These are phyloP conservation scores for Mythimna impura DNA, from an alignment of 2,888 invertebrate species.

Conservation along the genomic window DNA sequence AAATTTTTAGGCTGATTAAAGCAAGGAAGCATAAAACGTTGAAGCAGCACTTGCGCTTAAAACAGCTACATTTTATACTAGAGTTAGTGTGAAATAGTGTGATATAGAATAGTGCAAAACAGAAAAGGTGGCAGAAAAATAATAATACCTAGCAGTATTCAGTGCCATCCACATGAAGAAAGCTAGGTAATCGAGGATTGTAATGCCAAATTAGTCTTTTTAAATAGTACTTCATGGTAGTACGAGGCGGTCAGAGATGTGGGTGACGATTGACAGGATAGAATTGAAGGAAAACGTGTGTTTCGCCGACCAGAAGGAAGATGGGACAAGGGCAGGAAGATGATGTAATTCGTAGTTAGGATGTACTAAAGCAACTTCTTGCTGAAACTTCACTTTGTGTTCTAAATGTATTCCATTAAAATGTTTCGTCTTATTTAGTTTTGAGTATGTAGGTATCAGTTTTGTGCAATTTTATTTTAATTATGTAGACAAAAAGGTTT, in stretches of 20 bases:
- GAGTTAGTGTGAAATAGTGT: neutral
- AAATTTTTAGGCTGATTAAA: neutral
- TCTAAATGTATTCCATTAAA: neutral
- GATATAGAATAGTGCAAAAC: neutral
- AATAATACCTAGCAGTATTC: neutral
- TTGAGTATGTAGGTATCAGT: neutral
- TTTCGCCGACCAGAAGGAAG: too few relatives aligned
- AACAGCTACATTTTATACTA: neutral
- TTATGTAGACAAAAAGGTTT: neutral
- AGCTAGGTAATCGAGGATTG: neutral
- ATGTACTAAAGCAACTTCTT: constrained; percentile 2
- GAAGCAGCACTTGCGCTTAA: neutral
- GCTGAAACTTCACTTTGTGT: neutral
- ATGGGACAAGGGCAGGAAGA: too few relatives aligned
- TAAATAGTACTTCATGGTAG: neutral
- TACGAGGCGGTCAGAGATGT: too few relatives aligned
- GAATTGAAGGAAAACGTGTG: too few relatives aligned
- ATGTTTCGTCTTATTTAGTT: neutral
- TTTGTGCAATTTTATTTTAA: constrained; percentile 16
- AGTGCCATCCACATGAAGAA: neutral
- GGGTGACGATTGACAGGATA: too few relatives aligned
- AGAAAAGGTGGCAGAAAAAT: neutral
- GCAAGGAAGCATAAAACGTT: neutral
- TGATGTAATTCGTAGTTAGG: neutral
- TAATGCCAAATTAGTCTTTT: constrained; percentile 12